Evolutionary conservation across 53 echinoderm and acorn worm species (phyloP).

Genomic region (Hippasteria phrygiana): DNA sequence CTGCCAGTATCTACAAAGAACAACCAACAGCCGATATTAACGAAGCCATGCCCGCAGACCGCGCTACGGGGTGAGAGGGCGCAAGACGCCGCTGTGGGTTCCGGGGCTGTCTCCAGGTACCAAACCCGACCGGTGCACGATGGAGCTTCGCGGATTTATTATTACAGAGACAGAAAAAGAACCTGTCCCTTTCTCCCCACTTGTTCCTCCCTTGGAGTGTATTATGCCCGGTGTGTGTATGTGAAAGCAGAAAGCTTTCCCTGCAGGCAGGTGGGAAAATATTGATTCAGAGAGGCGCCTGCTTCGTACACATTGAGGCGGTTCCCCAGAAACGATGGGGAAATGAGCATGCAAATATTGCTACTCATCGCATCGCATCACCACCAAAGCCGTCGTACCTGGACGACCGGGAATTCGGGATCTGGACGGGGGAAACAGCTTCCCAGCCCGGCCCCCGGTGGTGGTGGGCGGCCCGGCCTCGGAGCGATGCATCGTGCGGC

Average conservation of each 20-base stretch:
- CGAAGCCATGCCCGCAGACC: background rate
- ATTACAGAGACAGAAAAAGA: background rate
- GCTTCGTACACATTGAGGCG: constrained; percentile 28
- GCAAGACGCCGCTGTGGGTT: constrained; percentile 15
- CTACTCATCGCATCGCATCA: background rate
- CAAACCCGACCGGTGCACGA: background rate
- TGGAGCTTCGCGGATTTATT: background rate
- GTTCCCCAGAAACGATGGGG: background rate
- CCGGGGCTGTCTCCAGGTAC: constrained; percentile 22
- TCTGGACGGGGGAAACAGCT: background rate
- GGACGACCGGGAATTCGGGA: background rate
- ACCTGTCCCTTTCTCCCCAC: background rate
- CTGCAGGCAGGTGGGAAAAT: constrained; percentile 56
- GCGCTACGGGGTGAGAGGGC: background rate
- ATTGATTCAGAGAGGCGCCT: constrained; percentile 62
- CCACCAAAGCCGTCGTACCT: background rate
- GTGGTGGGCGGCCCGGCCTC: background rate
- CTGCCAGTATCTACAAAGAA: too few species aligned
- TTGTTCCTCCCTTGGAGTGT: background rate
- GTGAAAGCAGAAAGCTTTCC: background rate
- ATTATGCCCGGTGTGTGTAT: background rate
- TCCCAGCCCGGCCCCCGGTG: background rate
- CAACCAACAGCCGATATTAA: background rate
- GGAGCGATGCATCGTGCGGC: background rate
- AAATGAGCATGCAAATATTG: constrained; percentile 55